Evolutionary conservation across 2,113 vertebrate species (phyloP).

Genomic region (Irena cyanogastra): DNA sequence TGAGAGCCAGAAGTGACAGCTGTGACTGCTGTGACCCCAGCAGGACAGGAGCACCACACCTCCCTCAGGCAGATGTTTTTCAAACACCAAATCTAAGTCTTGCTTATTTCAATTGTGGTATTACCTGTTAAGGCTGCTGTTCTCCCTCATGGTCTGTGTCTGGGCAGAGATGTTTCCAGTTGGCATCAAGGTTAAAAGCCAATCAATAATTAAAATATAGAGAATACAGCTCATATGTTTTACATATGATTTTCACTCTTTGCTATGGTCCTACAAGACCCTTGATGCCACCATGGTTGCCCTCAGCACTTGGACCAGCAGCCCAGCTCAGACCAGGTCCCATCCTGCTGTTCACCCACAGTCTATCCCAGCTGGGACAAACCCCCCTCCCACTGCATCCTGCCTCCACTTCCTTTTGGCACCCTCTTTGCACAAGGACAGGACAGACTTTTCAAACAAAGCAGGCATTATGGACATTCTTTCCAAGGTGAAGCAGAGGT

Average conservation of each 20-base stretch:
- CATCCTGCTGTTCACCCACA: rapidly evolving
- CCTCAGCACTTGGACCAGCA: neutral
- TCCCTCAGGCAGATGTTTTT: neutral
- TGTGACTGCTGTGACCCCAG: neutral
- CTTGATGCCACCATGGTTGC: rapidly evolving
- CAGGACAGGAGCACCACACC: neutral
- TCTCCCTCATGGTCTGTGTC: rapidly evolving
- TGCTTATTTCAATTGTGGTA: neutral
- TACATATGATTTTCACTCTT: neutral
- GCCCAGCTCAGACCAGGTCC: rapidly evolving
- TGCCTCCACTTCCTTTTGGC: neutral
- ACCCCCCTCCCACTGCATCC: neutral
- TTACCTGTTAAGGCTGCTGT: neutral
- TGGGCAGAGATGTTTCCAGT: neutral
- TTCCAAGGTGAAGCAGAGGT: neutral
- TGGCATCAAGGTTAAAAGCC: neutral
- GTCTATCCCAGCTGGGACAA: neutral
- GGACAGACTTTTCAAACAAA: neutral
- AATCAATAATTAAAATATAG: neutral
- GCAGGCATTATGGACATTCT: neutral
- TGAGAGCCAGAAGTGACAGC: neutral
- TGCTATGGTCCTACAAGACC: no score
- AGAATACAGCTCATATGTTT: neutral
- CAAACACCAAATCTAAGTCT: no score
- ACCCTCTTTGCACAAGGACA: neutral